A percentile compares a stretch with the other conserved stretches of the same genome.
phyloP scores from a whole-genome alignment of 2,888 invertebrate species.

The Mayetiola destructor region DNA sequence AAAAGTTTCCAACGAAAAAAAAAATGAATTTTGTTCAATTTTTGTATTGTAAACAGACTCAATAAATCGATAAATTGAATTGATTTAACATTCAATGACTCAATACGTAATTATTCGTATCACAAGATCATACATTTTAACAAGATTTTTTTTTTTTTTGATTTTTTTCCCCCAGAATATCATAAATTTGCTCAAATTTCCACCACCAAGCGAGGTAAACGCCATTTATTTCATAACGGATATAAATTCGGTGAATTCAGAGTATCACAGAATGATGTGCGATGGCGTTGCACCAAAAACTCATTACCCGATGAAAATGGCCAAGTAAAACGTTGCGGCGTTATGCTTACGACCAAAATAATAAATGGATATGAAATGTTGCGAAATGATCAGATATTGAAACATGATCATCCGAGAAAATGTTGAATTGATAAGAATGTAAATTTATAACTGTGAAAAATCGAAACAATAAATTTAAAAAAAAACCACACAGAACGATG shows the following conservation, averaged over 20 bases:
- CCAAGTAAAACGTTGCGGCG: slow-evolving; percentile 15
- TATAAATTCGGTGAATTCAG: not conserved
- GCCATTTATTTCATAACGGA: not conserved
- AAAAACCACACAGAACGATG: no score
- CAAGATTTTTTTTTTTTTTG: no score
- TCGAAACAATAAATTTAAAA: no score
- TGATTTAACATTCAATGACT: not conserved
- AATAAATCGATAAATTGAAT: no score
- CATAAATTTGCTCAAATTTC: not conserved
- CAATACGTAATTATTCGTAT: not conserved
- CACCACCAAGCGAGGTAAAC: not conserved
- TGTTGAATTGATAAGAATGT: no score
- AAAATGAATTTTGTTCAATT: no score
- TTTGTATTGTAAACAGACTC: no score
- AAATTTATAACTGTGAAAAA: no score
- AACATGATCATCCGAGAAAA: not conserved
- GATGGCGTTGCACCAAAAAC: not conserved
- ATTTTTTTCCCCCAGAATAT: not conserved
- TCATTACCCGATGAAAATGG: not conserved
- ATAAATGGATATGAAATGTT: slow-evolving; percentile 17
- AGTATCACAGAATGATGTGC: not conserved
- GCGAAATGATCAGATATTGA: not conserved
- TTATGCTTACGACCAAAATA: slow-evolving; percentile 17
- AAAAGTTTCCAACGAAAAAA: no score
- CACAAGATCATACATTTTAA: not conserved